Percentiles rank a stretch among this genome's conserved stretches.
These are phyloP conservation scores for Calyptomena viridis DNA, from an alignment of 2,113 vertebrate species.

Conservation along the genomic window DNA sequence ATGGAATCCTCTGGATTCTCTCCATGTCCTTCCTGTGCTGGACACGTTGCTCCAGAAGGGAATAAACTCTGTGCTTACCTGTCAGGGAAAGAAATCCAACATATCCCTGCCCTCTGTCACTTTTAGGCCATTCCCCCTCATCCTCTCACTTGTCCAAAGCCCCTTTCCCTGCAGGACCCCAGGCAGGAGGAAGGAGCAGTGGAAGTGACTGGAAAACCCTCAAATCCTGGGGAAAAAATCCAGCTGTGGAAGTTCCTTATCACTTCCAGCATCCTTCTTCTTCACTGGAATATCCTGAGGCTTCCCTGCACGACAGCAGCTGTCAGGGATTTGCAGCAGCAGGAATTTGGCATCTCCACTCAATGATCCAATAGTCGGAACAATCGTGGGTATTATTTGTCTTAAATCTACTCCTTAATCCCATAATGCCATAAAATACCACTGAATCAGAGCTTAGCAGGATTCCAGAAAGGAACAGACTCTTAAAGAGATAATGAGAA, in stretches of 20 bases:
- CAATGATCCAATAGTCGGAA: constrained; percentile 10
- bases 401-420: constrained; percentile 57
- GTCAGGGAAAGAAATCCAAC: neutral
- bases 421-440: constrained; percentile 54
- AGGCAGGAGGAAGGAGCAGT: neutral
- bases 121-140: neutral
- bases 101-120: neutral
- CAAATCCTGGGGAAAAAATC: neutral
- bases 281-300: neutral
- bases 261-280: neutral
- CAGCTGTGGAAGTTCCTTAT: neutral
- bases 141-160: neutral
- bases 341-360: constrained; percentile 18
- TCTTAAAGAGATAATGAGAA: constrained; percentile 51
- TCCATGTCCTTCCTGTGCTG: neutral
- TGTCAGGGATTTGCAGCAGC: neutral
- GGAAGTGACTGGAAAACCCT: neutral
- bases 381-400: constrained; percentile 45
- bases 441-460: constrained; percentile 27
- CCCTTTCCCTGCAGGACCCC: neutral
- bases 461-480: constrained; percentile 43
- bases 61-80: neutral
- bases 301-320: neutral
- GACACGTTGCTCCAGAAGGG: neutral
- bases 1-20: too few species aligned